Evolutionary conservation across 92 coral and sea anemone species (phyloP), one percentile per base, ranked within the genome.

Genomic region (Epizoanthus scotinus): DNA sequence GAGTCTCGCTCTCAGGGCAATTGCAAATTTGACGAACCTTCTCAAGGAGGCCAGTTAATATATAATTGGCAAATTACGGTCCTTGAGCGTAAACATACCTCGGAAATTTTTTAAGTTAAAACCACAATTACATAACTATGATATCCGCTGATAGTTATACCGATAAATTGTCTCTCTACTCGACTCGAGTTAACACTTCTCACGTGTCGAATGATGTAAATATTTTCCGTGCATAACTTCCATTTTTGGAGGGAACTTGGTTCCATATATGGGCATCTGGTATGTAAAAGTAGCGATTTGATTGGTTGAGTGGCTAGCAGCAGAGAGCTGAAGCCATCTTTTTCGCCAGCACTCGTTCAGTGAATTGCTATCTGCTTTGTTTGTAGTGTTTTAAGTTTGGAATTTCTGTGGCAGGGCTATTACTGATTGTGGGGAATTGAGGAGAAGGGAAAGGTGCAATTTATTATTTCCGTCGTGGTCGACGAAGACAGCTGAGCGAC

Each of bases 311-410:
- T 42, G 34, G 36, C 68, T 38, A 22, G 21, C 68, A 59, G 81
- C 81, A 14, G 55, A 75, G 34, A 54, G 14, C 81, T 75, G 81
- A 75, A 67, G 67, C 81, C 68, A 38, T 59, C 68, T 40, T 75
- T 44, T 56, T 59, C 59, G n/a, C 61, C 31, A 58, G 81, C 68
- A 58, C 25, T 75, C 81, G 63, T 57, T 59, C 50, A 36, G 55
- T 20, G 42, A 75, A 75, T 75, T 75, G 38, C 81, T 38, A 60
- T 75, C 67, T 38, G 81, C 59, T 75, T 75, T 75, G 81, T 75
- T 59, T 75, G 53, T 59, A 40, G 81, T 75, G 68, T 75, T 75
- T 75, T 58, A 58, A 57, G 40, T 75, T 75, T 75, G 81, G 38
- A 36, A 18, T 59, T 38, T 75, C 55, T 75, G 81, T 36, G 81